Base-by-base conservation (phyloP, 1,140 invertebrate genomes). In the Aplysia californica region DNA sequence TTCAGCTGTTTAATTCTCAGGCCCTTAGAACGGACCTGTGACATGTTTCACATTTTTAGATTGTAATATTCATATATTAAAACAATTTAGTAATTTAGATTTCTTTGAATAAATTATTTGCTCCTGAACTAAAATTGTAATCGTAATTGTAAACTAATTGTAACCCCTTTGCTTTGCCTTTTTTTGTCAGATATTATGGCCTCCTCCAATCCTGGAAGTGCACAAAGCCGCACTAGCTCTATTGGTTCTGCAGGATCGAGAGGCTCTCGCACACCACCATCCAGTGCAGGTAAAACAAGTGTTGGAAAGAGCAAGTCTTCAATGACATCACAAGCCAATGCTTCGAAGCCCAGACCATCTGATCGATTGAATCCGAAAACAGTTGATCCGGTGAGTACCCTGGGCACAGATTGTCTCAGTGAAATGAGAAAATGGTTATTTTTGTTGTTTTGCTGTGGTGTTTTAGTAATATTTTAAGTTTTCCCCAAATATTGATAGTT, bases 311-410 rank as follows among this genome's bases (percentile, higher is more conserved):
- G 50, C 31, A 65, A 35, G 23, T 77, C 36, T 56, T 59, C 78
- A 38, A 68, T n/a, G n/a, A n/a, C 56, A 21, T 35, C 29, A 41
- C 68, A 64, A 29, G 41, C 36, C 64, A 79, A 70, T 65, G 70
- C 26, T 18, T 33, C 26, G 26, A 21, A 68, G 21, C 35, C 76
- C 15, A 75, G 80, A 73, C 88, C 88, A 39, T 89, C 88, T 15
- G 87, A 89, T 78, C 84, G 82, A 74, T 78, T 89, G 1, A 89
- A 89, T 65, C 88, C 88, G 10, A 89, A 88, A 81, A 89, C 88
- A 29, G 77, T 89, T 73, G 87, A 89, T 79, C 87, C 87, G 67
- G 87, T 89, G 79, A 80, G 86, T 84, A 44, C 78, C 18, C n/a
- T n/a, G n/a, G n/a, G n/a, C n/a, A n/a, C n/a, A n/a, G n/a, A n/a